phyloP scores from a whole-genome alignment of 2,113 vertebrate genomes.

The Circaetus gallicus region DNA sequence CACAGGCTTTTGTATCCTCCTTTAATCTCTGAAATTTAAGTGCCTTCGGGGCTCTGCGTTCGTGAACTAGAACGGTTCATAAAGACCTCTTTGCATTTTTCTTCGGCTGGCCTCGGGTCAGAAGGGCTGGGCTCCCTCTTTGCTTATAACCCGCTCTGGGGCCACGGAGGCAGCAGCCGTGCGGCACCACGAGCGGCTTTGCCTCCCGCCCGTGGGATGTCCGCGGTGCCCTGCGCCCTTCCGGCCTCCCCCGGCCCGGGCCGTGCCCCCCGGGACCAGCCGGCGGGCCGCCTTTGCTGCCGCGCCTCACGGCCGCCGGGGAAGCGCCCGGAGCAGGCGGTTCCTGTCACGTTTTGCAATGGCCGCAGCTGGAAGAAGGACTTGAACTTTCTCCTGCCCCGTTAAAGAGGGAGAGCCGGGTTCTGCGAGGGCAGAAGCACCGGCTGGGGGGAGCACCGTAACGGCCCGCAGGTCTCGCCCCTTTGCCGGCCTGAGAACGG shows the following conservation, averaged over 20 bases:
- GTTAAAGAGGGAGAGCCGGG: background rate
- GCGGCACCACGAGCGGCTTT: background rate
- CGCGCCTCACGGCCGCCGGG: background rate
- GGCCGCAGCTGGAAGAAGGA: background rate
- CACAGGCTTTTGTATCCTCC: background rate
- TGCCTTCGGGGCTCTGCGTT: background rate
- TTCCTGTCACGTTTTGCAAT: background rate
- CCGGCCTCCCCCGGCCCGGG: background rate
- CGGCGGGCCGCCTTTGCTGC: background rate
- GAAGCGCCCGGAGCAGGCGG: background rate
- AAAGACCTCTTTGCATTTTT: background rate
- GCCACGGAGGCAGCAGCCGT: background rate
- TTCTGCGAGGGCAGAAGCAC: too few relatives aligned
- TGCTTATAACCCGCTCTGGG: background rate
- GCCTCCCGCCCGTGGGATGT: accelerated
- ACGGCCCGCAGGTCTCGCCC: background rate
- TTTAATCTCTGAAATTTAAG: background rate
- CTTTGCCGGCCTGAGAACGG: background rate
- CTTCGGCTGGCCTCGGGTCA: background rate
- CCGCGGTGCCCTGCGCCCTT: background rate
- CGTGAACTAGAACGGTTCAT: background rate
- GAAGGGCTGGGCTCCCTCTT: background rate
- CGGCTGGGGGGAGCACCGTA: accelerated
- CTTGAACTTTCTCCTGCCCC: background rate
- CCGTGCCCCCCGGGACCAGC: too few relatives aligned